Evolutionary conservation across 2,888 invertebrate genomes (phyloP).

Genomic region (Sinodicranocentrus sp.): DNA sequence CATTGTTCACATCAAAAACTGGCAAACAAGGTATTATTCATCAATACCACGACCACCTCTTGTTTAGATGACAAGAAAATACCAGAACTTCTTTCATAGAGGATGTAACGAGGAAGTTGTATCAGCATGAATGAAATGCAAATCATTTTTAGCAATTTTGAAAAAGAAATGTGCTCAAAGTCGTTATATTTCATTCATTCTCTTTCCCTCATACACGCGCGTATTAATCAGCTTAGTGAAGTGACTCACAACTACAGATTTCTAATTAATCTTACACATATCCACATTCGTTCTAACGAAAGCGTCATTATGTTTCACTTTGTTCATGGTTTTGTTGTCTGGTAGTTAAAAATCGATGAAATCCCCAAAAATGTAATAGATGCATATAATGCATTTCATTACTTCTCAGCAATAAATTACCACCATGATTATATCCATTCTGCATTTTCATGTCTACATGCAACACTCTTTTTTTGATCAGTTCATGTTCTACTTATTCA

Average conservation of each 20-base stretch:
- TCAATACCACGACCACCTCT: slow-evolving; percentile 12
- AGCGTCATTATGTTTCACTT: no score
- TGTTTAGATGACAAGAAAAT: slow-evolving; percentile 14
- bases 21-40: slow-evolving; percentile 41
- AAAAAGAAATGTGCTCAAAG: neutral
- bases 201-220: neutral
- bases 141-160: neutral
- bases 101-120: slow-evolving; percentile 2
- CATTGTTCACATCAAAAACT: slow-evolving; percentile 28
- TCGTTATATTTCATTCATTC: neutral
- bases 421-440: no score
- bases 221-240: slow-evolving; percentile 1
- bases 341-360: neutral
- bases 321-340: neutral
- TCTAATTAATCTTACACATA: slow-evolving; percentile 20
- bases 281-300: neutral
- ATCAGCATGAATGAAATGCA: neutral
- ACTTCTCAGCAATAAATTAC: no score
- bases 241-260: slow-evolving; percentile 1
- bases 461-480: no score
- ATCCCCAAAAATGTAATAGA: no score
- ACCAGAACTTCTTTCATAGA: neutral
- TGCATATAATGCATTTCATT: no score
- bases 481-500: no score
- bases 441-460: no score